phyloP scores from a whole-genome alignment of 2,888 invertebrate species.

The Oscheius sp. region DNA sequence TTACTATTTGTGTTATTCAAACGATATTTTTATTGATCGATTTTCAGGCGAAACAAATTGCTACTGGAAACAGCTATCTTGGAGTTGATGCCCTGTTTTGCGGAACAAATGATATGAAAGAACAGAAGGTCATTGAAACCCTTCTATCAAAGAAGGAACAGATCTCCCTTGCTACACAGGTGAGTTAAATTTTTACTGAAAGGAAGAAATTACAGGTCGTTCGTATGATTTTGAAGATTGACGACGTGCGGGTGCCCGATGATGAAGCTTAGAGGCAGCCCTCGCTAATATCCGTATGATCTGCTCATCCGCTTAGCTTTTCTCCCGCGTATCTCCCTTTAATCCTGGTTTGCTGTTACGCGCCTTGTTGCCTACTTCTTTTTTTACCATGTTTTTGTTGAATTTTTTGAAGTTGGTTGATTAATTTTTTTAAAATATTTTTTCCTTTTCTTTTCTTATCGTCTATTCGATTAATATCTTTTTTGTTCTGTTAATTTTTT shows the following conservation, averaged over 20 bases:
- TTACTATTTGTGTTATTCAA: neutral
- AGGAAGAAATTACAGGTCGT: constrained; percentile 77
- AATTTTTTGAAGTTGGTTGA: constrained; percentile 8
- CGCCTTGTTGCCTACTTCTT: constrained; percentile 1
- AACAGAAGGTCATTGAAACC: constrained; percentile 91
- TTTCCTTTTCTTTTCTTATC: constrained; percentile 18
- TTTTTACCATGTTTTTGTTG: constrained; percentile 4
- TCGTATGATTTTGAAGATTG: constrained; percentile 99
- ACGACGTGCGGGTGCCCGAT: constrained; percentile 83
- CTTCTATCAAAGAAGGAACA: constrained; percentile 96
- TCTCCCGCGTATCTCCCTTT: constrained; percentile 21
- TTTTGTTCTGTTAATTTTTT: neutral
- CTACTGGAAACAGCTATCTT: constrained; percentile 84
- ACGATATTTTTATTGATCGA: neutral
- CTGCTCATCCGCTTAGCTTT: constrained; percentile 34
- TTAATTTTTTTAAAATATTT: neutral
- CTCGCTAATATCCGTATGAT: constrained; percentile 23
- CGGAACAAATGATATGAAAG: constrained; percentile 87
- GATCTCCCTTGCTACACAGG: constrained; percentile 91
- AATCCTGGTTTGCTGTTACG: constrained; percentile 29
- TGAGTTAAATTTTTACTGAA: constrained; percentile 18
- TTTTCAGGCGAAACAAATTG: constrained; percentile 82
- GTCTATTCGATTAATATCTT: constrained; percentile 8
- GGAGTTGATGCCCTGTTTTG: constrained; percentile 93
- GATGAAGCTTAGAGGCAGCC: constrained; percentile 60